Evolutionary conservation across 2,113 vertebrate genomes (phyloP), one percentile per base, ranked within the genome.

Genomic region (Myotis lucifugus): DNA sequence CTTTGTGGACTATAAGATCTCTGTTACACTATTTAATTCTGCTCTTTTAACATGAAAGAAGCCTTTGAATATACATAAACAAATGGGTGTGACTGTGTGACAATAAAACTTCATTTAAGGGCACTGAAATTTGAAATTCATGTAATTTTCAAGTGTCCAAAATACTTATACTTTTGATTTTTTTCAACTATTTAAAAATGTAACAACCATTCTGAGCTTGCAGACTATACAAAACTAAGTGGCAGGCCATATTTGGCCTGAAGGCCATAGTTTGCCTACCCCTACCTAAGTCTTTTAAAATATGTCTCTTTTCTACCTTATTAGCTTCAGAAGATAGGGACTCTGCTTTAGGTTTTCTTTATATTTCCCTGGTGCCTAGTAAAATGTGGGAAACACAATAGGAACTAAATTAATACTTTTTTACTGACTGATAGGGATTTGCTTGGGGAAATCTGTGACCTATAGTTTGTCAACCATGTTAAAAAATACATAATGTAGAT

Each of bases 141-240:
- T 40, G 17, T 93, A 77, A 46, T 72, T 82, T 79, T 72, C 6
- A 90, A 83, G 27, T 66, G 10, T 76, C 42, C 81, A 82, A 81
- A 73, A 85, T 88, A 32, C 56, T 48, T 25, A 32, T 48, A 48
- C 48, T 89, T 73, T 91, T 78, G 37, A 67, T 67, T 85, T 85
- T 92, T 92, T 91, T 54, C 54, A 79, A 32, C 48, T 50, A 92
- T 56, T 88, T 73, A 90, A 82, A 73, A 79, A 67, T 84, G 15
- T 37, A 90, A 85, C n/a, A 85, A 64, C 40, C 13, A 59, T 66
- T 72, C 54, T 73, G 79, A 90, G 54, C 21, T 88, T 52, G 3
- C 23, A 34, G 48, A 10, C 17, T 52, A 40, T 78, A 72, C 64
- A 88, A 93, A 94, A 88, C 6, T 9, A 88, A 72, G 34, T 77